Conservation (phyloP, 2,113 vertebrate species). For the Xiphophorus hellerii region DNA sequence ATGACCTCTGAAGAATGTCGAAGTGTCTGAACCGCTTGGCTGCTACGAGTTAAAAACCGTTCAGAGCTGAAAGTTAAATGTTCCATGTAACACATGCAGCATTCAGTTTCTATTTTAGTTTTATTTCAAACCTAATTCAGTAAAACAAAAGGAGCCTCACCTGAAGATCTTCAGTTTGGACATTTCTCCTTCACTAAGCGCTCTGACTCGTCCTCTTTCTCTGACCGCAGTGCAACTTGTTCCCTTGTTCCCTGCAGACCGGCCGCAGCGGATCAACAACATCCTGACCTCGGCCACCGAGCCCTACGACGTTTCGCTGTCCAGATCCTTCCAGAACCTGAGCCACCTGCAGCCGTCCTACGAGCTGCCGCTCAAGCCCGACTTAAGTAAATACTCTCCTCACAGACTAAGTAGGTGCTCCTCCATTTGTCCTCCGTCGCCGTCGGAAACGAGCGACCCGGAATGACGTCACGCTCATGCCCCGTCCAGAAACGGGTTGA, state of each 20-base stretch:
- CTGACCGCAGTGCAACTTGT: constrained; percentile 40
- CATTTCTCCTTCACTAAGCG: neutral
- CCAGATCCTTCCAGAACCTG: constrained; percentile 97
- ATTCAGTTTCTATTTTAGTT: neutral
- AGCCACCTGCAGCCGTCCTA: constrained; percentile 93
- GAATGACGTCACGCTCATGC: constrained; percentile 40
- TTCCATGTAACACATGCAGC: neutral
- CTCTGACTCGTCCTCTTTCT: neutral
- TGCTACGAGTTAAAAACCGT: neutral
- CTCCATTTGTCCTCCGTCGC: constrained; percentile 48
- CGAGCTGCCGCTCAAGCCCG: constrained; percentile 89
- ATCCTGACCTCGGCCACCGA: constrained; percentile 97
- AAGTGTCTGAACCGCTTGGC: neutral
- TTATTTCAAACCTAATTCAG: neutral
- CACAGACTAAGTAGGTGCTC: constrained; percentile 84
- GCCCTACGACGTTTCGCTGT: constrained; percentile 95
- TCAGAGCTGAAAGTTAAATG: neutral
- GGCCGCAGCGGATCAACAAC: constrained; percentile 91
- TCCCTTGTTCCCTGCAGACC: constrained; percentile 79
- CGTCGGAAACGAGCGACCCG: neutral
- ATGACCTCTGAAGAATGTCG: neutral
- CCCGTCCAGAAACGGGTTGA: constrained; percentile 15
- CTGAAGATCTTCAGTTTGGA: neutral
- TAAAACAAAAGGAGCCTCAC: neutral
- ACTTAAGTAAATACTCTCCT: constrained; percentile 92